Evolutionary conservation across 2,888 invertebrate species (phyloP), one percentile per base, ranked within the genome.

Genomic region (Selenia dentaria): DNA sequence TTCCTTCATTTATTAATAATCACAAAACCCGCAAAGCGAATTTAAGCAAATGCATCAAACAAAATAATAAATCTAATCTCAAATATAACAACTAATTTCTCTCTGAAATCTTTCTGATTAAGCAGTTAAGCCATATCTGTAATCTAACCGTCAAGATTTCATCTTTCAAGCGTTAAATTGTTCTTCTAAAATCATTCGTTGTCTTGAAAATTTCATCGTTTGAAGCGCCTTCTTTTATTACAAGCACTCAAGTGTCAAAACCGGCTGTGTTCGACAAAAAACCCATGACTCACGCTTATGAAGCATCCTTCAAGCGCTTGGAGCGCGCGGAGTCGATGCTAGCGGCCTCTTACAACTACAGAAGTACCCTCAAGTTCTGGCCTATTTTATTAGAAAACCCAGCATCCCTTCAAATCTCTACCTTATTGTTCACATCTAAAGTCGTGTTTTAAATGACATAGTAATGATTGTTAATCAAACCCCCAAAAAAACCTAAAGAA

Each of bases 381-480:
- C 79, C 80, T 79, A 78, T 77, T 74, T 79, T 69, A 68, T 64
- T 67, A 73, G 64, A 64, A 59, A 46, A 39, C 28, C 18, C 8
- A 3, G 11, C 16, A 8, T 1, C 8, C 51, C 57, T 52, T 49
- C 28, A n/a, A 70, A 51, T 65, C 20, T 48, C 32, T 31, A 59
- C 70, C 62, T 49, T 79, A 57, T 25, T 9, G 1, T 13, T 0
- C 3, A 2, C 2, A 0, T 0, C 0, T 54, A 63, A 29, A 54
- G 70, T 57, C 29, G 33, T n/a, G 41, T 62, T 62, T 61, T 2
- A 28, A 22, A 13, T 43, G 2, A 10, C 0, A 4, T 1, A 4
- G 6, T 20, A 10, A n/a, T 16, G 40, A 58, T 67, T 65, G 59
- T 64, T 62, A 54, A 58, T 59, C 42, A 38, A 6, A 34, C 51